Percentiles rank a stretch among this genome's conserved stretches.
Conservation (phyloP, 2,797 vertebrate genomes). For the Platyrinchus mystaceus region DNA sequence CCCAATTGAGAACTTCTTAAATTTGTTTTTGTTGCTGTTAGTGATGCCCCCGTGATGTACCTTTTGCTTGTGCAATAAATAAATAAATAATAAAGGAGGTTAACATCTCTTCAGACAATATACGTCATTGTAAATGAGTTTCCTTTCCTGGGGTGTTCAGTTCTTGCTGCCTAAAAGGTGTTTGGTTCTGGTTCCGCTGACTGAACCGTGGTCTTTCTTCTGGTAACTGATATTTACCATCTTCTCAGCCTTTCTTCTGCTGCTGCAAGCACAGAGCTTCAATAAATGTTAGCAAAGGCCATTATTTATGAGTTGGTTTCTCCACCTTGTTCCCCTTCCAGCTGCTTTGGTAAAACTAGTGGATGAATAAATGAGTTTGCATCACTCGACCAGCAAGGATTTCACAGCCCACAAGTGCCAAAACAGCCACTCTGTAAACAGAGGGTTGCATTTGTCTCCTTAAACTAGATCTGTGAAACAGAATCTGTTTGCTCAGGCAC, state of each 20-base stretch:
- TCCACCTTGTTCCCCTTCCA: background rate
- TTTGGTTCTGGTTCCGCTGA: background rate
- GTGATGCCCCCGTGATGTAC: background rate
- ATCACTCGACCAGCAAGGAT: background rate
- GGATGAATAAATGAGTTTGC: background rate
- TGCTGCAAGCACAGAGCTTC: background rate
- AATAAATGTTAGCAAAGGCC: background rate
- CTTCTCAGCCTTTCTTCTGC: background rate
- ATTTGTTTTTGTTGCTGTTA: background rate
- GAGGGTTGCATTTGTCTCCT: background rate
- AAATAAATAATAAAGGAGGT: background rate
- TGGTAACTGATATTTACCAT: background rate
- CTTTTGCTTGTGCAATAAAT: background rate
- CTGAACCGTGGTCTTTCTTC: background rate
- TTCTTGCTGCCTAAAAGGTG: background rate
- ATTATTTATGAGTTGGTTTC: background rate
- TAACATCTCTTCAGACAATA: background rate
- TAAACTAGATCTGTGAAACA: background rate
- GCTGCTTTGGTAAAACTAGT: background rate
- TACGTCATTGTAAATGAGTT: background rate
- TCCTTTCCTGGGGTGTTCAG: background rate
- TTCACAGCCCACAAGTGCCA: background rate
- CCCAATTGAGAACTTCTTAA: background rate
- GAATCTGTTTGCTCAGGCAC: background rate
- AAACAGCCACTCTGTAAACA: accelerated